phyloP scores from a whole-genome alignment of 2,113 vertebrate species.

The Microtus montanus region DNA sequence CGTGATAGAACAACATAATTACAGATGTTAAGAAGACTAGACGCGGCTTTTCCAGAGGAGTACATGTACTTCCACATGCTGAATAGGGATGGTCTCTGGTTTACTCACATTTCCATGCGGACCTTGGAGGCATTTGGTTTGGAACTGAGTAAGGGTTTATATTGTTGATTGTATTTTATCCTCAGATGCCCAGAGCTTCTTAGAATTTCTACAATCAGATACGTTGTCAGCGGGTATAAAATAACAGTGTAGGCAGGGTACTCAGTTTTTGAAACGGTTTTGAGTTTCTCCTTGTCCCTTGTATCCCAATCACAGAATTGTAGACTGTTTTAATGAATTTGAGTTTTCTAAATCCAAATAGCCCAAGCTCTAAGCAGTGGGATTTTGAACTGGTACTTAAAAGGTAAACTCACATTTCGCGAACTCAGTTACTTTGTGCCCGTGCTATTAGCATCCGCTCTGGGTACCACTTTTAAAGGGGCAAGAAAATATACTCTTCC shows the following conservation, averaged over 20 bases:
- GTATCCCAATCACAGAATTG: conserved; percentile 3
- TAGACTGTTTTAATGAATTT: neutral
- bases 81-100: neutral
- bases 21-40: neutral
- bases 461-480: neutral
- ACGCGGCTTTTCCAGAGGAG: neutral
- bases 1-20: too few species aligned
- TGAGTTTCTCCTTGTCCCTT: conserved; percentile 51
- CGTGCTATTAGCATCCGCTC: neutral
- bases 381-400: neutral
- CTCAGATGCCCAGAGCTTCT: conserved; percentile 43
- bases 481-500: neutral
- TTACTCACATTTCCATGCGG: neutral
- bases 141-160: conserved; percentile 7
- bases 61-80: neutral
- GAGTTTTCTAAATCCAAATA: neutral
- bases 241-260: neutral
- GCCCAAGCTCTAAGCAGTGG: neutral
- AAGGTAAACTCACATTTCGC: neutral
- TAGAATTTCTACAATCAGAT: conserved; percentile 57
- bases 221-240: neutral
- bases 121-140: neutral
- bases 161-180: conserved; percentile 51
- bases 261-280: conserved; percentile 45
- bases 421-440: neutral